Conservation (phyloP, 2,888 invertebrate genomes). For the Drosophila antonietae region DNA sequence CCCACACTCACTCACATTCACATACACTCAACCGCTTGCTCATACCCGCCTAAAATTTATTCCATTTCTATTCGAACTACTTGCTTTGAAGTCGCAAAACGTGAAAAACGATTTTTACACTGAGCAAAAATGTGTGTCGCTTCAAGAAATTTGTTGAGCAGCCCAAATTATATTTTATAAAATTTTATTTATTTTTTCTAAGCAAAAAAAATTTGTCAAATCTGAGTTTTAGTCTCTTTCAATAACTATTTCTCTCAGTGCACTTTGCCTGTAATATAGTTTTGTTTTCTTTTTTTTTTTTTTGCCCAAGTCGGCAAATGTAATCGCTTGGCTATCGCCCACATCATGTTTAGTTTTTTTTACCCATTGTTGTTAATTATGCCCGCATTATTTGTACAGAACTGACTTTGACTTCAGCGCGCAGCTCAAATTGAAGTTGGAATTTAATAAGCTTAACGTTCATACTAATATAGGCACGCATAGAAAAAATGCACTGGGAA, state of each 20-base stretch:
- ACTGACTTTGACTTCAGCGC: not conserved
- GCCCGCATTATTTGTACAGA: conserved; percentile 59
- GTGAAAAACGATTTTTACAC: conserved; percentile 1
- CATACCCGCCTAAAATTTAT: conserved; percentile 6
- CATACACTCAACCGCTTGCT: not conserved
- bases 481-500: conserved; percentile 1
- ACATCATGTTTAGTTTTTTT: conserved; percentile 44
- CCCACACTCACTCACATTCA: conserved; percentile 2
- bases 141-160: too few species aligned
- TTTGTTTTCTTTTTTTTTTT: not conserved
- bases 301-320: conserved; percentile 44
- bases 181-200: not conserved
- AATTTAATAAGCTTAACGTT: conserved; percentile 65
- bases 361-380: conserved; percentile 56
- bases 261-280: conserved; percentile 9
- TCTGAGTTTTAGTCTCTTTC: not conserved
- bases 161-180: not conserved
- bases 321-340: conserved; percentile 49
- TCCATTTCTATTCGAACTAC: conserved; percentile 17
- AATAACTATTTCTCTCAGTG: conserved; percentile 11
- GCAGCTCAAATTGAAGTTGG: conserved; percentile 14
- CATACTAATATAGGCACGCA: conserved; percentile 18
- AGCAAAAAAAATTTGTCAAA: fast-evolving
- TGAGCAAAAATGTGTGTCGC: not conserved
- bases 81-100: not conserved